Evolutionary conservation across 2,113 vertebrate species (phyloP).

Genomic region (Amblyornis subalaris): DNA sequence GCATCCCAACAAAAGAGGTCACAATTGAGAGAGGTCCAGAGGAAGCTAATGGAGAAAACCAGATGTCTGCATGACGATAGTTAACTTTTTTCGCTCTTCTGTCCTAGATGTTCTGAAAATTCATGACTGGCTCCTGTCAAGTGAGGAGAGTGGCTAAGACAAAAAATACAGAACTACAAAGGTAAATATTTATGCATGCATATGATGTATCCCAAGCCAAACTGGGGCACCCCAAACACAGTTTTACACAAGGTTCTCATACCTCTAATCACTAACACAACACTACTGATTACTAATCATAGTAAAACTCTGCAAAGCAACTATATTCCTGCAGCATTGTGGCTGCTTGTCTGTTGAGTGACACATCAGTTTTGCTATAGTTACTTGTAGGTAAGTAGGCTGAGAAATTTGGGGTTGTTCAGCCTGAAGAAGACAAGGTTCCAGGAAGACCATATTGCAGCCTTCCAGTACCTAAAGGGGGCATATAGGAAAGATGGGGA

Average conservation of each 20-base stretch:
- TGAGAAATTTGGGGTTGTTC: not conserved
- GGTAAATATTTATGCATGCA: not conserved
- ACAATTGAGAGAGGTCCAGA: not conserved
- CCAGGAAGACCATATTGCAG: not conserved
- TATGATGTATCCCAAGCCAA: not conserved
- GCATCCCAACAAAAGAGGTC: not conserved
- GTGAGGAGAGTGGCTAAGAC: not conserved
- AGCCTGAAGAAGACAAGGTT: not conserved
- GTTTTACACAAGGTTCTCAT: not conserved
- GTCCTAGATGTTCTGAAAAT: not conserved
- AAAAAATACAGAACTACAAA: not conserved
- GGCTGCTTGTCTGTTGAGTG: not conserved
- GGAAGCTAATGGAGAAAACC: not conserved
- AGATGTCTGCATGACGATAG: not conserved
- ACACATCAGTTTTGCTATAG: not conserved
- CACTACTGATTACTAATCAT: not conserved
- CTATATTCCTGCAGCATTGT: not conserved
- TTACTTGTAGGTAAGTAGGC: not conserved
- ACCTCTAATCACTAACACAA: not conserved
- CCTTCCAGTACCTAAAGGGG: not conserved
- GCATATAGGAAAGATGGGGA: not conserved
- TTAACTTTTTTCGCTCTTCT: not conserved
- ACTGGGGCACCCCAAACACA: not conserved
- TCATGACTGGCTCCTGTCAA: rapidly evolving
- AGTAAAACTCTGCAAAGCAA: not conserved